Evolutionary conservation across 1,140 invertebrate species (phyloP), one percentile per base, ranked within the genome.

Genomic region (Phortica variegata): DNA sequence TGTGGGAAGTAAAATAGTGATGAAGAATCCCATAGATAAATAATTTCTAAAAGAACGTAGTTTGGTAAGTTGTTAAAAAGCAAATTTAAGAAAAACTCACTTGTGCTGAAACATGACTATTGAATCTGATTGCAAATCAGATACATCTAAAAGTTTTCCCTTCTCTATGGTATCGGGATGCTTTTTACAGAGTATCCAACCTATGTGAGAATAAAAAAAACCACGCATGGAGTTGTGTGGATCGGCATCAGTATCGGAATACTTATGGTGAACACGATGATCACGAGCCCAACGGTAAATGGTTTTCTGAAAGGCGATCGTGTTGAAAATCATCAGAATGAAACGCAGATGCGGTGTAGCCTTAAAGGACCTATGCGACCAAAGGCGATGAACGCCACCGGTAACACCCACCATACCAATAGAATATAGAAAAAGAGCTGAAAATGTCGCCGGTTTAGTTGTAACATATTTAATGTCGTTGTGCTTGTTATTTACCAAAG

Each of bases 311-410:
- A 76, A 77, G n/a, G 58, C 61, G 3, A 71, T 63, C 31, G 62
- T 72, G 50, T 71, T 62, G 23, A 65, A 58, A 17, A 73, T 26
- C 33, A 76, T 54, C 3, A 82, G 56, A 23, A 81, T 51, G 49
- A 81, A 59, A 54, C 83, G 78, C n/a, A 90, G 70, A 1, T 85
- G 87, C 38, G 81, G 73, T 57, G 80, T 85, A 2, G 90, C 90
- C 52, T 88, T 88, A 74, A 90, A 92, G 29, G 86, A 80, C 52
- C 81, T 79, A 65, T 93, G 90, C 6, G 88, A 77, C 87, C 87
- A 93, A 13, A 91, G 79, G 37, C 90, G 78, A 76, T 92, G 90
- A 13, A 84, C 84, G 13, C 90, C 90, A 5, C 85, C 87, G 7
- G 90, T 91, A 29, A 91, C 77, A 26, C 85, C 85, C 0, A 83